Evolutionary conservation across 2,888 invertebrate genomes (phyloP), one percentile per base, ranked within the genome.

Genomic region (Athalia cordata): DNA sequence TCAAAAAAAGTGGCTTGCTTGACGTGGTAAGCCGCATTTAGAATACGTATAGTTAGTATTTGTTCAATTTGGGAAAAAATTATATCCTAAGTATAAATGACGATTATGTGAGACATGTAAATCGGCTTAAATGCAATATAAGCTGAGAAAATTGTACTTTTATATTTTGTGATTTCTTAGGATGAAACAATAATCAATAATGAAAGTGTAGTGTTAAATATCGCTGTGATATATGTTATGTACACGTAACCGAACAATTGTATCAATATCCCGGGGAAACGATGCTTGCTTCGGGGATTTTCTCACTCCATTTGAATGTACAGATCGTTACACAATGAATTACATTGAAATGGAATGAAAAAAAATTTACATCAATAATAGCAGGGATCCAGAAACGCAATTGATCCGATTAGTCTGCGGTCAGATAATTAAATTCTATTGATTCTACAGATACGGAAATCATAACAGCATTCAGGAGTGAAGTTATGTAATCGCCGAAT

Each of bases 121-220:
- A 29, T 29, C 29, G 29, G 29, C 29, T 29, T 29, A 29, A 29
- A 29, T 29, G 2, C 2, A 52, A 47, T 67, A 15, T 67, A 52
- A 67, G 52, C 9, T 52, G 50, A 67, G 50, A 15, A 72, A 59
- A 47, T 72, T 62, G 64, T 75, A 75, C 61, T 75, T 75, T 75
- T 75, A 62, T 75, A 75, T 52, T 72, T 75, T 64, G 29, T 75
- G 7, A 50, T 62, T 64, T 75, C n/a, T 62, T 75, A 62, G 75
- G 55, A 45, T 75, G 8, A 75, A 75, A 29, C 29, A 29, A 75
- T 49, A 62, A 49, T 50, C 50, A 62, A 75, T 75, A 75, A 75
- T 75, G 75, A 75, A 75, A 75, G 75, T 75, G 62, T 75, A 75
- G 75, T 62, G 29, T 75, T 64, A 52, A 55, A 55, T 68, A 64